These are phyloP conservation scores for Pogonomyrmex barbatus DNA, from an alignment of 1,140 invertebrate genomes.

Conservation along the genomic window DNA sequence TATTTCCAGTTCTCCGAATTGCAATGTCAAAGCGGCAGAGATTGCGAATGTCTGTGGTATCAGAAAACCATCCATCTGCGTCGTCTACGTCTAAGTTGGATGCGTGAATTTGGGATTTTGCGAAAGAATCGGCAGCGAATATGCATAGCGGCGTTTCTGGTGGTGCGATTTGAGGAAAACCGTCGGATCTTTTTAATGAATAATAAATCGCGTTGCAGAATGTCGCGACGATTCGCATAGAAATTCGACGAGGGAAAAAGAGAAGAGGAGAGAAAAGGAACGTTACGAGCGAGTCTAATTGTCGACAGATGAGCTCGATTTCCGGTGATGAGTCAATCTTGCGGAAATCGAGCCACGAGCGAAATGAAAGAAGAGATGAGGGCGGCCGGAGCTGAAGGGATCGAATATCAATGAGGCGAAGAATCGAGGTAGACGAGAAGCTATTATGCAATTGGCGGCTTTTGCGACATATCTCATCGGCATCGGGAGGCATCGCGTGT, in stretches of 20 bases:
- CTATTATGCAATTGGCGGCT: not conserved
- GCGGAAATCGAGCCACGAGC: conserved; percentile 37
- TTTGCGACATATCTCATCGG: not conserved
- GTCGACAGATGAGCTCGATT: conserved; percentile 11
- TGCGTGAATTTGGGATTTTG: not conserved
- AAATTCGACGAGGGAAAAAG: not conserved
- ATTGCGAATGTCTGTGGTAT: not conserved
- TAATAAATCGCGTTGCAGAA: too few relatives aligned
- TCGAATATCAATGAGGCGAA: not conserved
- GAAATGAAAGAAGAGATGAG: not conserved
- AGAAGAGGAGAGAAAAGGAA: not conserved
- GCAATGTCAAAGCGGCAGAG: not conserved
- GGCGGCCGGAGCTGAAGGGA: not conserved
- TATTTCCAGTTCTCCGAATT: not conserved
- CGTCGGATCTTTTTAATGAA: too few relatives aligned
- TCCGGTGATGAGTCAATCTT: conserved; percentile 2
- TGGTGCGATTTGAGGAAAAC: too few relatives aligned
- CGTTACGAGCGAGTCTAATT: not conserved
- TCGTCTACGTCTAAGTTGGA: not conserved
- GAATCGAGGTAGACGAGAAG: conserved; percentile 4
- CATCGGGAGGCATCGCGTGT: not conserved
- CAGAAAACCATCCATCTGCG: not conserved
- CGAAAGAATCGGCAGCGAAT: not conserved
- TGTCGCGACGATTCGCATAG: too few relatives aligned
- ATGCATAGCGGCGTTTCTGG: too few relatives aligned